Percentiles rank a stretch among this genome's conserved stretches.
Conservation (phyloP, 2,113 vertebrate genomes). For the Azemiops feae region DNA sequence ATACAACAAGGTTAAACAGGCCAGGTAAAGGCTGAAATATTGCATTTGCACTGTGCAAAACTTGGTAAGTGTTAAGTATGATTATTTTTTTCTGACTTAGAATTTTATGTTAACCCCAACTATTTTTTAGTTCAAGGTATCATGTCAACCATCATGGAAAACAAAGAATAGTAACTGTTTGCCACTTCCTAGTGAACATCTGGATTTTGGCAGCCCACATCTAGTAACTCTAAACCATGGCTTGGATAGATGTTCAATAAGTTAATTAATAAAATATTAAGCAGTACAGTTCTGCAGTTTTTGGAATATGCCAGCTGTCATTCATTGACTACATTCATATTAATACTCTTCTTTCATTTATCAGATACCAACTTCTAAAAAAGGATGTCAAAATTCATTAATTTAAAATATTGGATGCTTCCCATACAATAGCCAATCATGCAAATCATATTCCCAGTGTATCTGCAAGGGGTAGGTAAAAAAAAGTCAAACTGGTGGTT, state of each 20-base stretch:
- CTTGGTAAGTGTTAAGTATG: background rate
- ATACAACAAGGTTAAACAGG: background rate
- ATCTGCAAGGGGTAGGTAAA: background rate
- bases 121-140: background rate
- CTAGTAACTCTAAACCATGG: background rate
- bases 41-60: background rate
- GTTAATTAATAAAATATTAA: background rate
- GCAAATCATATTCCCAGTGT: background rate
- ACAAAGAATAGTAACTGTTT: background rate
- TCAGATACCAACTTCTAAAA: background rate
- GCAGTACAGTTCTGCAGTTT: background rate
- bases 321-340: background rate
- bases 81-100: background rate
- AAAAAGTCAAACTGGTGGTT: background rate
- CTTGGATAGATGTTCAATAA: background rate
- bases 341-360: background rate
- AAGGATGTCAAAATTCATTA: background rate
- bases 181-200: background rate
- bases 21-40: background rate
- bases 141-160: background rate
- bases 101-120: background rate
- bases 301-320: background rate
- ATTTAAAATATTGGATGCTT: background rate
- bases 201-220: background rate
- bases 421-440: background rate